A percentile compares a stretch with the other conserved stretches of the same genome.
Conservation (phyloP, 2,113 vertebrate species). For the Strigops habroptila region DNA sequence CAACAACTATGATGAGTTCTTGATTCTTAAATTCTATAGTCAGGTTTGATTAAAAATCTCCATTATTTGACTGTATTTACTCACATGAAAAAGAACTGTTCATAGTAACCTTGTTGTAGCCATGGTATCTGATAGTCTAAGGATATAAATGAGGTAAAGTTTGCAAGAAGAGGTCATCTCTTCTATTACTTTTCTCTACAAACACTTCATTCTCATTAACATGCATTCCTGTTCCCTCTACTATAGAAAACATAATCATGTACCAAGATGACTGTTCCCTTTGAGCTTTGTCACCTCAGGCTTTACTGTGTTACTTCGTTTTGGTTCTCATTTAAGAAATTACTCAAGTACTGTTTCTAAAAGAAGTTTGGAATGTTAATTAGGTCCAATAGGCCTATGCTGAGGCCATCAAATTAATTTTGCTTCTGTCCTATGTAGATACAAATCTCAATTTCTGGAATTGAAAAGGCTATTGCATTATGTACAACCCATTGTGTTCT, state of each 20-base stretch:
- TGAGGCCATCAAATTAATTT: slow-evolving; percentile 41
- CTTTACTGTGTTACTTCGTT: neutral
- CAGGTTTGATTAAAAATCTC: neutral
- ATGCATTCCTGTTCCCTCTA: neutral
- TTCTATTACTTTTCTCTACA: neutral
- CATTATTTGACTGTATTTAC: neutral
- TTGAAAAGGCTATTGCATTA: neutral
- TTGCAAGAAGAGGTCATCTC: neutral
- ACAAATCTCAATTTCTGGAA: slow-evolving; percentile 11
- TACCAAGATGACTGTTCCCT: slow-evolving; percentile 8
- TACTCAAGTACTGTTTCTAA: slow-evolving; percentile 25
- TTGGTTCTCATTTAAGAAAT: slow-evolving; percentile 39
- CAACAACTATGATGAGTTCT: neutral
- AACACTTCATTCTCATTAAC: neutral
- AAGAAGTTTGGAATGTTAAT: slow-evolving; percentile 42
- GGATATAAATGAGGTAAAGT: neutral
- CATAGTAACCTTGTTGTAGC: neutral
- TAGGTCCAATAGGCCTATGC: slow-evolving; percentile 8
- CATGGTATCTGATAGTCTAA: neutral
- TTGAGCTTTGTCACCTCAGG: slow-evolving; percentile 39
- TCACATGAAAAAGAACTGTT: neutral
- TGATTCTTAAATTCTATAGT: neutral
- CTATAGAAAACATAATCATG: slow-evolving; percentile 9
- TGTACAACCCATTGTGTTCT: neutral
- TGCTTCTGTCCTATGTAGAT: neutral